Evolutionary conservation across 2,797 vertebrate genomes (phyloP), one percentile per base, ranked within the genome.

Genomic region (Halcyon chelicuti): DNA sequence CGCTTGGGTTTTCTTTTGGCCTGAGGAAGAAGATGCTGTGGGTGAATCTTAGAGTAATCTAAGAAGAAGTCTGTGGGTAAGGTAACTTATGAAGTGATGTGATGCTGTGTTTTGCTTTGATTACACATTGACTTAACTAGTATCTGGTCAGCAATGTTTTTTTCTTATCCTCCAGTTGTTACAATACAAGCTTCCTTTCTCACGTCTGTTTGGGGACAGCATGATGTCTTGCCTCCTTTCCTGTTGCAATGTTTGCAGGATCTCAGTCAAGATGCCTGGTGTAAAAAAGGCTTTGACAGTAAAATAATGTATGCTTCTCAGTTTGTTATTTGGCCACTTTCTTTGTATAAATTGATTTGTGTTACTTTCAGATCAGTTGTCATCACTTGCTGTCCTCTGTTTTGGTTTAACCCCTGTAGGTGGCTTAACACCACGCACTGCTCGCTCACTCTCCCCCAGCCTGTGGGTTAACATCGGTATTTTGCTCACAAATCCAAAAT

Each of bases 311-410:
- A 5, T 8, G 3, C 16, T 19, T 70, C 46, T 81, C 67, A 26
- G 3, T 86, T 91, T 77, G 29, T 82, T 93, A 35, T 90, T 88
- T 82, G 76, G 37, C 37, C 26, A 21, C 52, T 88, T 90, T 46
- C 46, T 70, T 79, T 82, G 84, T 63, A 40, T 87, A 85, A 82
- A 79, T 78, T 60, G 31, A 55, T 84, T 83, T 73, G 11, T 92
- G 52, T 83, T 95, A 49, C 37, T 90, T 92, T 93, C 71, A 74
- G 37, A 87, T 85, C 29, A 65, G 74, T 52, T 91, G 74, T 89
- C 47, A 49, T 92, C 26, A 21, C 63, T 86, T 86, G 42, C 33
- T 90, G 93, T 83, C 28, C 33, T 70, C 55, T 88, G 74, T 83
- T 81, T 88, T 92, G 62, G 20, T 71, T 89, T 91, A 94, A 85